Base-by-base conservation (phyloP, 2,797 vertebrate species). In the Enteromius fasciolatus region DNA sequence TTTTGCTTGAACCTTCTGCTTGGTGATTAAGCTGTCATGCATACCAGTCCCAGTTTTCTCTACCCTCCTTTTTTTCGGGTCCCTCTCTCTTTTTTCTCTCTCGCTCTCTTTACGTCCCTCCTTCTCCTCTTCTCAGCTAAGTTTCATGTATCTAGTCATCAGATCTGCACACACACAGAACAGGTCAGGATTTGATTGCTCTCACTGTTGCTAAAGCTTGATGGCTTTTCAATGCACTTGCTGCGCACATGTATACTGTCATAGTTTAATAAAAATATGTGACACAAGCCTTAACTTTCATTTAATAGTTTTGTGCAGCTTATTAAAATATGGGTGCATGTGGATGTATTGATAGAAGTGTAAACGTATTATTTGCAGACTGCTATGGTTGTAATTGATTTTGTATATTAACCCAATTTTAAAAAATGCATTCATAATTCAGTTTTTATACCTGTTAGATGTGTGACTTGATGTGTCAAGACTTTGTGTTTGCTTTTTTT, bases 141-240 rank as follows among this genome's bases (percentile, higher is more conserved):
- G 89, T 92, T 92, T 91, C 90, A 89, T 84, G 89, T 90, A 87
- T 88, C 88, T 92, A 92, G 92, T 91, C 88, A 90, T 91, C 89
- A 90, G 87, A 93, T 87, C 91, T 87, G 90, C 92, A 85, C 92
- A 87, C 92, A 90, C 79, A 89, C 91, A 92, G 80, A 92, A 92
- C 94, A 95, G 94, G 93, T 95, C 94, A 94, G 94, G 91, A 83
- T 84, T 82, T 78, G 74, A 76, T 90, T 89, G 44, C 88, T 90
- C 82, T 93, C 89, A 63, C 33, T 92, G 87, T 89, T 90, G 57
- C 78, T 90, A 81, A 76, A 54, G 15, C 66, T 69, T 76, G 48
- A 64, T 76, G 64, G 82, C 61, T 81, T 23, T 83, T 63, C 78
- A 48, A 82, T 84, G 73, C 79, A 23, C 87, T 85, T 46, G 76